These are phyloP conservation scores for Ormyrus nitidulus DNA, from an alignment of 2,888 invertebrate species.

Conservation along the genomic window DNA sequence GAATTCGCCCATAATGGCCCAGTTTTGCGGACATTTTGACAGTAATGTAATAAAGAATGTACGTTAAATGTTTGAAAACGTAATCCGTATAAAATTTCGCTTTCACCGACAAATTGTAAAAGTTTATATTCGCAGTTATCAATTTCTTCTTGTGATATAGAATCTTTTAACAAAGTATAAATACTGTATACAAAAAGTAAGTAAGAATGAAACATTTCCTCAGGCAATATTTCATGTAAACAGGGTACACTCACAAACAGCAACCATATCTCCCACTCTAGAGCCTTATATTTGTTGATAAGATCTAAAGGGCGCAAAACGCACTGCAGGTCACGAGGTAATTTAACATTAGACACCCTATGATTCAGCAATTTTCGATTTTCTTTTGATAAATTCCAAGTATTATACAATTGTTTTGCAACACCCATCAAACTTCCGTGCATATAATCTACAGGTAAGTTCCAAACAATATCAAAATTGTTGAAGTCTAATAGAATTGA, in stretches of 20 bases:
- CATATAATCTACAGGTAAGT: slow-evolving; percentile 38
- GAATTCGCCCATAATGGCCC: slow-evolving; percentile 57
- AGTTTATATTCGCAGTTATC: slow-evolving; percentile 53
- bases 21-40: slow-evolving; percentile 48
- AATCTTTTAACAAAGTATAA: slow-evolving; percentile 9
- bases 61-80: slow-evolving; percentile 57
- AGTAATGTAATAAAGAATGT: slow-evolving; percentile 53
- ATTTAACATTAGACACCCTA: neutral
- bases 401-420: slow-evolving; percentile 25
- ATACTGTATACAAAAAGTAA: neutral
- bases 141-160: slow-evolving; percentile 2
- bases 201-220: neutral
- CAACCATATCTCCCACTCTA: neutral
- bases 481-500: neutral
- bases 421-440: slow-evolving; percentile 31
- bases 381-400: neutral
- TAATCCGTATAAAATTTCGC: slow-evolving; percentile 54
- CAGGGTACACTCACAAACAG: neutral
- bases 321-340: neutral
- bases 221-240: neutral
- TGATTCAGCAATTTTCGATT: neutral
- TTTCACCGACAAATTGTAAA: slow-evolving; percentile 53
- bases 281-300: neutral
- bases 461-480: slow-evolving; percentile 40
- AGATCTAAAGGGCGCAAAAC: neutral